These are phyloP conservation scores for Neoascia interrupta DNA, from an alignment of 2,888 invertebrate species.

Conservation along the genomic window DNA sequence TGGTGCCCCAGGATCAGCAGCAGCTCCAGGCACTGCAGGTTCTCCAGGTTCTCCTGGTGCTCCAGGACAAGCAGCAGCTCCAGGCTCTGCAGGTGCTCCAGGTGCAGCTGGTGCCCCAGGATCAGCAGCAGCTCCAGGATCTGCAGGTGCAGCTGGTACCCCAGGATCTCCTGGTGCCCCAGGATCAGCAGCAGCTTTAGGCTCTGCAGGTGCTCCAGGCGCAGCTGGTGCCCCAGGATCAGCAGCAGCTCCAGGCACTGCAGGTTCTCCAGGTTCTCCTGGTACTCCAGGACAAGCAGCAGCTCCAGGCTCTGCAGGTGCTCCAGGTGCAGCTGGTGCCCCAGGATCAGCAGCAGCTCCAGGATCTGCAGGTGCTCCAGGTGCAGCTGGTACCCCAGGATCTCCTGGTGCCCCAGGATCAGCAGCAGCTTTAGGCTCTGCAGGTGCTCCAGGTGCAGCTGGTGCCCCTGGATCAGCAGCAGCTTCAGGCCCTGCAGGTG, in stretches of 20 bases:
- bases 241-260: too few species aligned
- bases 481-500: neutral
- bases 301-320: too few species aligned
- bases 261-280: too few species aligned
- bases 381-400: neutral
- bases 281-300: too few species aligned
- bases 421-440: neutral
- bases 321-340: too few species aligned
- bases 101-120: neutral
- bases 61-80: neutral
- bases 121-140: neutral
- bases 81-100: conserved; percentile 5
- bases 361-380: too few species aligned
- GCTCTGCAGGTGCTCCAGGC: neutral
- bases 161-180: neutral
- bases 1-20: neutral
- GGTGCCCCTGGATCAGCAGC: neutral
- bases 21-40: neutral
- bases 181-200: neutral
- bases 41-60: neutral
- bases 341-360: too few species aligned
- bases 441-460: neutral
- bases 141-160: neutral
- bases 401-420: neutral
- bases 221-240: too few species aligned